Evolutionary conservation across 1,140 invertebrate genomes (phyloP), one percentile per base, ranked within the genome.

Genomic region (Lethrus apterus): DNA sequence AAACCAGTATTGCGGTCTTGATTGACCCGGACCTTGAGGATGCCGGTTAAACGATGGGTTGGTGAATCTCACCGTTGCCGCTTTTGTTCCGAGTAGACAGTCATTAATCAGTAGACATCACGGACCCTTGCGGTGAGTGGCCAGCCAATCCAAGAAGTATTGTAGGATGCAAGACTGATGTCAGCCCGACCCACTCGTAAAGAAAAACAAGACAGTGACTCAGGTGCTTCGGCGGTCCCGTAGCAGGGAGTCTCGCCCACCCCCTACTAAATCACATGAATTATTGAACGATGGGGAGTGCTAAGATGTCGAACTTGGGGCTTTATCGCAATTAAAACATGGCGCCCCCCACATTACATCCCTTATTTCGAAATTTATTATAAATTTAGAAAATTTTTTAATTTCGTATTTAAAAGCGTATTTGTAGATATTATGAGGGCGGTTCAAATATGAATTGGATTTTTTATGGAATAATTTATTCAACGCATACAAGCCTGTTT

Each of bases 211-310:
- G 19, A 21, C 53, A 52, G 26, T 50, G 44, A 51, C 57, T 56
- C 55, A 59, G 57, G 57, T 59, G 57, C 46, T 36, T 38, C 35
- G 41, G 32, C 41, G 36, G 31, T 18, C 10, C 23, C 23, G 33
- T 43, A 48, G 30, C 46, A 29, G 35, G 44, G 48, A 52, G 34
- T 36, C 50, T 38, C 49, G 50, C 55, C 58, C 48, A 53, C 54
- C 48, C 44, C 47, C 38, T 35, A 52, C 51, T 58, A 58, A 58
- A 58, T 58, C 58, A 60, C 58, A 44, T 60, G 58, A 51, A 58
- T 60, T 58, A 60, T 60, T 54, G 54, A 60, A 58, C 56, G 56
- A 54, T 57, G 48, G 52, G 57, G 50, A 49, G 44, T 42, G 46
- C 51, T 53, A 44, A 53, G 46, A 52, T 53, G 35, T 42, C 46